These are phyloP conservation scores for Apistogramma diplotaenia DNA, from an alignment of 2,113 vertebrate species.

Conservation along the genomic window DNA sequence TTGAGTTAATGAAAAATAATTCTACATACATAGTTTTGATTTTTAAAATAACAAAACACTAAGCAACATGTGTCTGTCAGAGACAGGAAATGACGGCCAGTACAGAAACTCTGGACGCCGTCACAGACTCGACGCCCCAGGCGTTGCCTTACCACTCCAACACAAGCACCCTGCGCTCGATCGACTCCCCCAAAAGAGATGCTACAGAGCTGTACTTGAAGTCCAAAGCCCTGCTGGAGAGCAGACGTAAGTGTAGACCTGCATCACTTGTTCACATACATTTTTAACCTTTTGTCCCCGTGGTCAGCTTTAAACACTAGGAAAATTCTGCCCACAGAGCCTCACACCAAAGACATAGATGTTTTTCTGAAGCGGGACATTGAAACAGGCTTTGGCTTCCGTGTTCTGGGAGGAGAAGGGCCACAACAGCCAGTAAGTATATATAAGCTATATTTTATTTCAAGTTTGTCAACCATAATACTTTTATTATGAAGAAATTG, in stretches of 20 bases:
- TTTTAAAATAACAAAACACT: background rate
- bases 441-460: background rate
- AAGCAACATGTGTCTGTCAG: conserved; percentile 52
- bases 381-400: conserved; percentile 95
- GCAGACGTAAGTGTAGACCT: conserved; percentile 87
- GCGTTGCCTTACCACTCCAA: conserved; percentile 90
- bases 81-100: conserved; percentile 88
- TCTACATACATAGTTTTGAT: background rate
- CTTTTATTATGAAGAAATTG: background rate
- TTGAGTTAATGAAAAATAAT: background rate
- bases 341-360: conserved; percentile 94
- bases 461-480: background rate
- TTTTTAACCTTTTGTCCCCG: background rate
- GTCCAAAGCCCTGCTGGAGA: conserved; percentile 93
- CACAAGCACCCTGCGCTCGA: conserved; percentile 76
- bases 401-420: conserved; percentile 94
- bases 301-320: background rate
- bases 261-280: background rate
- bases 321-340: conserved; percentile 76
- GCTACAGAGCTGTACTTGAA: conserved; percentile 93
- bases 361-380: conserved; percentile 93
- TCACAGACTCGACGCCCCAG: conserved; percentile 76
- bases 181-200: conserved; percentile 88
- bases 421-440: conserved; percentile 92
- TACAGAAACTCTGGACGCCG: conserved; percentile 79